Percentiles rank a stretch among this genome's conserved stretches.
Evolutionary conservation across 2,113 vertebrate genomes (phyloP).

Genomic region (Cyprinodon brontotheroides): DNA sequence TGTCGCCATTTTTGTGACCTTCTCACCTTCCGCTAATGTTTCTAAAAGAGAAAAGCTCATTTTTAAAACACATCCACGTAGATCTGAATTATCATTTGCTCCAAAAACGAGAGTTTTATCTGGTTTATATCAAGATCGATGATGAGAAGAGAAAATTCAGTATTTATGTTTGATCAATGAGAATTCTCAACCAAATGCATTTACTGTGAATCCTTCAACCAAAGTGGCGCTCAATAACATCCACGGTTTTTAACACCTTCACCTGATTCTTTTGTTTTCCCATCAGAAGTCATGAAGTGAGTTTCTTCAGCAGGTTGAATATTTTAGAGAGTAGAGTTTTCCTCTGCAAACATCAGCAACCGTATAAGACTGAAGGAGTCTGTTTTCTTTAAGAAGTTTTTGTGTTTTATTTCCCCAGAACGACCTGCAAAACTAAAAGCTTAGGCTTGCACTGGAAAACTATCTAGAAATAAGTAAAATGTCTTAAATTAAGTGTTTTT

Average conservation of each 20-base stretch:
- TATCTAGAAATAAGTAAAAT: no score
- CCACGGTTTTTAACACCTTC: not conserved
- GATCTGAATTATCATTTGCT: not conserved
- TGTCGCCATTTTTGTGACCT: not conserved
- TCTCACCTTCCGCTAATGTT: not conserved
- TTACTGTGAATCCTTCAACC: not conserved
- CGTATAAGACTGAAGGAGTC: conserved; percentile 19
- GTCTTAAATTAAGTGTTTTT: no score
- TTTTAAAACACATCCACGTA: not conserved
- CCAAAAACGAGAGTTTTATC: no score
- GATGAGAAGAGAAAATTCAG: not conserved
- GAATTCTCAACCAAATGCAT: not conserved
- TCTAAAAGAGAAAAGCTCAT: not conserved
- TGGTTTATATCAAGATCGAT: not conserved
- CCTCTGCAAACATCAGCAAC: not conserved
- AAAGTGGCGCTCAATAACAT: not conserved
- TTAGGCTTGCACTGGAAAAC: no score
- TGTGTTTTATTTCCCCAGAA: conserved; percentile 23
- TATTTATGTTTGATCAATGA: not conserved
- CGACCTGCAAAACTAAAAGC: not conserved
- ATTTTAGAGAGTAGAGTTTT: not conserved
- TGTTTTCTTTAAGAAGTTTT: conserved; percentile 4
- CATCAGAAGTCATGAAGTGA: not conserved
- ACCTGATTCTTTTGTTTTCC: not conserved
- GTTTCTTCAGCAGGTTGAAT: not conserved